Evolutionary conservation across 1,140 invertebrate species (phyloP).

Genomic region (Procambarus virginalis): DNA sequence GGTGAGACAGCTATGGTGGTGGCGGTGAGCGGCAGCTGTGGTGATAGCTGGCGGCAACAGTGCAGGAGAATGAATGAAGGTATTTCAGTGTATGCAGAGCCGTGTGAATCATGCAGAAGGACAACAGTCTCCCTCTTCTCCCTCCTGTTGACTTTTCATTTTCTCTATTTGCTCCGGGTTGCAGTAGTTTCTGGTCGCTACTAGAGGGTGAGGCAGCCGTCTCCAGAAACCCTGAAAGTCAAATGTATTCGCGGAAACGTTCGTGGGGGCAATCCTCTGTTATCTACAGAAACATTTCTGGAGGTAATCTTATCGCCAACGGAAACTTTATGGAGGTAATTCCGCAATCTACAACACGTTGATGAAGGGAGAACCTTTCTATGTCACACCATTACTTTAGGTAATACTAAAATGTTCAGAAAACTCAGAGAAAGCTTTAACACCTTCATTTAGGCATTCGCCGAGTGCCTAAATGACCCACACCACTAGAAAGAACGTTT

Average conservation of each 20-base stretch:
- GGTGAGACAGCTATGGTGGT: too few species aligned
- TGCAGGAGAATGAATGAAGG: not conserved
- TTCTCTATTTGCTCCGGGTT: constrained; percentile 37
- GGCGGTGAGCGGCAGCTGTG: not conserved
- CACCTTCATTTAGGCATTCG: too few species aligned
- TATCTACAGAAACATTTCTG: too few species aligned
- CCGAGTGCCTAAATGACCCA: too few species aligned
- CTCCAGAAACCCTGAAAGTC: not conserved
- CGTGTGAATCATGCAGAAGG: constrained; percentile 34
- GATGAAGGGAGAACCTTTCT: not conserved
- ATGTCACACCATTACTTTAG: too few species aligned
- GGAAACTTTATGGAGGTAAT: too few species aligned
- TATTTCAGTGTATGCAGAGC: not conserved
- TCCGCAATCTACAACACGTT: not conserved
- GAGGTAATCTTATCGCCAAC: too few species aligned
- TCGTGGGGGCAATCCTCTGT: not conserved
- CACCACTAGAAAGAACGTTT: too few species aligned
- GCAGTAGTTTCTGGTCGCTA: not conserved
- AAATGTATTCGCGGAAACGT: not conserved
- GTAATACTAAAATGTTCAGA: too few species aligned
- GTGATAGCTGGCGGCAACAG: not conserved
- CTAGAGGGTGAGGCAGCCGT: not conserved
- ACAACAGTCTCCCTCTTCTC: constrained; percentile 6
- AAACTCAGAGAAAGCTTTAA: too few species aligned
- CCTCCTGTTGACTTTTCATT: constrained; percentile 29